These are phyloP conservation scores for Acanthosepion pharaonis DNA, from an alignment of 2,888 invertebrate species.

Conservation along the genomic window DNA sequence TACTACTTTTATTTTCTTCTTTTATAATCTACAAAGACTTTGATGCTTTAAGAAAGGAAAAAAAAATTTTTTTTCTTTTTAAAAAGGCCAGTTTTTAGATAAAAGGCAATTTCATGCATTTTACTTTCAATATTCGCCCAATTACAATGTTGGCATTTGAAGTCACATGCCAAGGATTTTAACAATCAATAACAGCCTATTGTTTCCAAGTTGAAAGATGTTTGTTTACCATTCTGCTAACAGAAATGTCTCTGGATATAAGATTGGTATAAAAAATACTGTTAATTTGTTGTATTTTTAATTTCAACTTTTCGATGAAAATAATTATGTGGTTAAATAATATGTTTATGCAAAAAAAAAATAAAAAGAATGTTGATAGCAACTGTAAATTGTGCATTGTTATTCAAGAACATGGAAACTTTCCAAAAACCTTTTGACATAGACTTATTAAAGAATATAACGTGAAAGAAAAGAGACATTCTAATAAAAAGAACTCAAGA, in stretches of 20 bases:
- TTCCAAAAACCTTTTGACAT: no score
- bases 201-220: background rate
- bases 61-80: background rate
- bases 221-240: background rate
- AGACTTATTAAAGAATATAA: no score
- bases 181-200: background rate
- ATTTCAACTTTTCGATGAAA: background rate
- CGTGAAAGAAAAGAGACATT: no score
- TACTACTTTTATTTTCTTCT: background rate
- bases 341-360: no score
- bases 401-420: no score
- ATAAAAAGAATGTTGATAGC: no score
- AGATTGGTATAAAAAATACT: background rate
- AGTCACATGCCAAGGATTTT: background rate
- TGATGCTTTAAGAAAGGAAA: background rate
- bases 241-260: background rate
- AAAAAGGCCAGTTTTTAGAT: background rate
- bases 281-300: no score
- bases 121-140: background rate
- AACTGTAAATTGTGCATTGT: no score
- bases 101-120: constrained; percentile 23
- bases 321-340: no score
- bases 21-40: background rate
- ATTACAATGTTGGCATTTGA: background rate
- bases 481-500: no score